Conservation (phyloP, 2,113 vertebrate species). For the Labeo catla region DNA sequence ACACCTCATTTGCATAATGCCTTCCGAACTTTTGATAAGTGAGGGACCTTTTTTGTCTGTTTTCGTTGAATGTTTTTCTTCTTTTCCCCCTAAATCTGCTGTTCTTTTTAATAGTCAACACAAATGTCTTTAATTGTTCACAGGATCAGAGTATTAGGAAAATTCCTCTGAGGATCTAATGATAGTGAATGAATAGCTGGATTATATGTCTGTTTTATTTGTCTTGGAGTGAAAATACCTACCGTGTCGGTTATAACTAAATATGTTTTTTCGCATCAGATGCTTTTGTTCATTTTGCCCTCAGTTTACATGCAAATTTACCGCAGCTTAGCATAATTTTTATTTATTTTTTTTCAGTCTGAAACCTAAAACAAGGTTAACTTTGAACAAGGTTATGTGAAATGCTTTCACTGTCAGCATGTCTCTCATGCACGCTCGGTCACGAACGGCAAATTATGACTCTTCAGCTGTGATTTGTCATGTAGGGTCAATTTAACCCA, state of each 20-base stretch:
- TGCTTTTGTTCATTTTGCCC: not conserved
- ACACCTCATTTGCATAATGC: conserved; percentile 22
- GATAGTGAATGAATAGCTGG: conserved; percentile 43
- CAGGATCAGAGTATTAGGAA: conserved; percentile 35
- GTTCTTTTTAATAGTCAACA: conserved; percentile 49
- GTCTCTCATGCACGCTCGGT: not conserved
- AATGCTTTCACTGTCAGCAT: not conserved
- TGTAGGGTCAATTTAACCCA: not conserved
- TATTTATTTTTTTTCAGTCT: not conserved
- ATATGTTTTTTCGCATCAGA: not conserved
- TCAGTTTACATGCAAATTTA: not conserved
- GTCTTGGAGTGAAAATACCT: not conserved
- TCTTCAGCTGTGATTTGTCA: not conserved
- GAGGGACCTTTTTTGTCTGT: conserved; percentile 20
- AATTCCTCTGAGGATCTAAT: not conserved
- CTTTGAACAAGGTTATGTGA: not conserved
- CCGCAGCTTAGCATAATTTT: not conserved
- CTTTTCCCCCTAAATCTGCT: conserved; percentile 6
- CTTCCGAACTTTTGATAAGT: conserved; percentile 1
- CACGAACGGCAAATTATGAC: not conserved
- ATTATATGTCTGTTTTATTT: conserved; percentile 26
- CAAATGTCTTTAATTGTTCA: conserved; percentile 50
- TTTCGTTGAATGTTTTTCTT: conserved; percentile 31
- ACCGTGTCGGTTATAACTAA: not conserved
- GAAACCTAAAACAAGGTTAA: not conserved